A percentile compares a stretch with the other conserved stretches of the same genome.
Evolutionary conservation across 2,797 vertebrate species (phyloP).

Genomic region (Cirrhinus molitorella): DNA sequence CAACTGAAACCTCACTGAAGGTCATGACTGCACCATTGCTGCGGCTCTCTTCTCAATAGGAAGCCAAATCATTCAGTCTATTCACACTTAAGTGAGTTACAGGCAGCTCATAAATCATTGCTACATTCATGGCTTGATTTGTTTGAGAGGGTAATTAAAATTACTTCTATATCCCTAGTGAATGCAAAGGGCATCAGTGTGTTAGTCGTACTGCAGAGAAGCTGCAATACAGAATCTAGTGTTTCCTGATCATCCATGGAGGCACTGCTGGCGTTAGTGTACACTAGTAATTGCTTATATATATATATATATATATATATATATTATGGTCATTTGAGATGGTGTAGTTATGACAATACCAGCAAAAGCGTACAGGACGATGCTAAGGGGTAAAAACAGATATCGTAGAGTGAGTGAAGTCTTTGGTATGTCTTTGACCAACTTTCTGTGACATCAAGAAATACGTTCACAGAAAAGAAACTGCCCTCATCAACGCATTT

Average conservation of each 20-base stretch:
- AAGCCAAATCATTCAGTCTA: neutral
- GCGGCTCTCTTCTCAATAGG: neutral
- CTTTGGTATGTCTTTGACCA: neutral
- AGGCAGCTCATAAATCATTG: constrained; percentile 24
- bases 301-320: too few species aligned
- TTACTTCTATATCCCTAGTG: neutral
- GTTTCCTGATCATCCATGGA: neutral
- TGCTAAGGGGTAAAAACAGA: neutral
- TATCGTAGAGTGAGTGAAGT: neutral
- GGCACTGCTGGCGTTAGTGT: neutral
- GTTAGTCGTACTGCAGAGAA: neutral
- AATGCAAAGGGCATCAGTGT: constrained; percentile 18
- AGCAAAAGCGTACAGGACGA: neutral
- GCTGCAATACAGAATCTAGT: constrained; percentile 14
- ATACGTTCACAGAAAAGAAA: neutral
- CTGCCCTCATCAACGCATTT: neutral
- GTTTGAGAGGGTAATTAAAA: constrained; percentile 29
- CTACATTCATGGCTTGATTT: constrained; percentile 1
- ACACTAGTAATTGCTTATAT: neutral
- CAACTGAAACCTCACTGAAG: neutral
- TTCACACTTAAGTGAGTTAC: constrained; percentile 26
- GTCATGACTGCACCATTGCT: constrained; percentile 3
- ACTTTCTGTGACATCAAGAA: neutral
- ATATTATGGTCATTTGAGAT: neutral
- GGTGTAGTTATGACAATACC: neutral